Percentiles rank a stretch among this genome's conserved stretches.
Evolutionary conservation across 2,888 invertebrate genomes (phyloP).

Genomic region (Pediacus dermestoides): DNA sequence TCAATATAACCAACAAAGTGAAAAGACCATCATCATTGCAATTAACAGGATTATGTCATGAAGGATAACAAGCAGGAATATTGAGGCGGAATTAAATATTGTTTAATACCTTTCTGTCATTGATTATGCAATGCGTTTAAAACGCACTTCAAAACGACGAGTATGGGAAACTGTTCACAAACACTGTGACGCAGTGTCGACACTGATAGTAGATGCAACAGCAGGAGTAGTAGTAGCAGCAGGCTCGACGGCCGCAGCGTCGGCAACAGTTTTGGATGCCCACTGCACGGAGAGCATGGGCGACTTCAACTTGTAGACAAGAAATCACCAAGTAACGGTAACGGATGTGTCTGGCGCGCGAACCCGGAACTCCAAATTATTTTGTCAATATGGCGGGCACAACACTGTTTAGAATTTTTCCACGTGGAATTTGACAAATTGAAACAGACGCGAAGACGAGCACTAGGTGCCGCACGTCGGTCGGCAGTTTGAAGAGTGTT

Average conservation of each 20-base stretch:
- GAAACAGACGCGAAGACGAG: slow-evolving; percentile 19
- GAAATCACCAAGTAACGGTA: slow-evolving; percentile 14
- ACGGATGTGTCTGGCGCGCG: slow-evolving; percentile 13
- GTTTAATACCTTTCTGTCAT: slow-evolving; percentile 38
- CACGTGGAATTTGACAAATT: slow-evolving; percentile 13
- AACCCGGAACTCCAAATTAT: slow-evolving; percentile 15
- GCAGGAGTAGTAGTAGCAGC: slow-evolving; percentile 5
- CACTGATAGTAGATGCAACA: slow-evolving; percentile 11
- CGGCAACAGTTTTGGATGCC: slow-evolving; percentile 14
- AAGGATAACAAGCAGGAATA: too few species aligned
- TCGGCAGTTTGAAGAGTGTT: slow-evolving; percentile 17
- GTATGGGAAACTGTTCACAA: slow-evolving; percentile 14
- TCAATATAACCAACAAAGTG: too few species aligned
- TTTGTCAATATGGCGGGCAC: slow-evolving; percentile 11
- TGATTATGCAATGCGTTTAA: slow-evolving; percentile 40
- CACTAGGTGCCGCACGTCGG: slow-evolving; percentile 13
- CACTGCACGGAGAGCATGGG: slow-evolving; percentile 15
- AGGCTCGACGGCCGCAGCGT: slow-evolving; percentile 15
- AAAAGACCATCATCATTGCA: too few species aligned
- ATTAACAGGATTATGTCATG: too few species aligned
- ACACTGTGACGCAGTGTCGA: slow-evolving; percentile 15
- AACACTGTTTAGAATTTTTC: slow-evolving; percentile 8
- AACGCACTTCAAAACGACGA: slow-evolving; percentile 25
- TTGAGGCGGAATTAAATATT: not conserved
- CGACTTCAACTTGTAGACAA: slow-evolving; percentile 10